Evolutionary conservation across 2,888 invertebrate genomes (phyloP).

Genomic region (Limenitis camilla): DNA sequence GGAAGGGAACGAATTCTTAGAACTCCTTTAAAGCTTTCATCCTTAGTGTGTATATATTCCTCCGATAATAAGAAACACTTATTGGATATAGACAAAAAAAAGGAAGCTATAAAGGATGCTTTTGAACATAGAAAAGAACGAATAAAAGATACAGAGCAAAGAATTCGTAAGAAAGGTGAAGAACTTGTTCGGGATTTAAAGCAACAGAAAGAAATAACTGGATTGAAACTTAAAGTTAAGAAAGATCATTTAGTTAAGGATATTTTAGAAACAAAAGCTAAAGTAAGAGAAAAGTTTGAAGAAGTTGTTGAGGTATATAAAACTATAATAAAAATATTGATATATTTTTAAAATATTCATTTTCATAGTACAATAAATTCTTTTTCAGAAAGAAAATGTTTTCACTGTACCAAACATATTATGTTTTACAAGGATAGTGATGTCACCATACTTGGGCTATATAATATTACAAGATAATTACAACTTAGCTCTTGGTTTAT

Average conservation of each 20-base stretch:
- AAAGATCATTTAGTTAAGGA: slow-evolving; percentile 80
- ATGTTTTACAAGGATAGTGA: slow-evolving; percentile 87
- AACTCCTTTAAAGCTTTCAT: slow-evolving; percentile 33
- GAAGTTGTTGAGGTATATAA: slow-evolving; percentile 80
- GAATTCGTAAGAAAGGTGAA: slow-evolving; percentile 58
- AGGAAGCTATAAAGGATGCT: slow-evolving; percentile 70
- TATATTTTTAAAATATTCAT: not conserved
- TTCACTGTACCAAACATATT: slow-evolving; percentile 95
- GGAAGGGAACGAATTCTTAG: slow-evolving; percentile 31
- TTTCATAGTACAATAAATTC: slow-evolving; percentile 2
- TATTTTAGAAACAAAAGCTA: slow-evolving; percentile 80
- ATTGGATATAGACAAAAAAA: slow-evolving; percentile 59
- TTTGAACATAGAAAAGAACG: slow-evolving; percentile 77
- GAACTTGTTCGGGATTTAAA: slow-evolving; percentile 62
- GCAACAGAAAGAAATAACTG: slow-evolving; percentile 60
- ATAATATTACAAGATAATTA: slow-evolving; percentile 89
- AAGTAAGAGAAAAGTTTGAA: slow-evolving; percentile 82
- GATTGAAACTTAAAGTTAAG: slow-evolving; percentile 67
- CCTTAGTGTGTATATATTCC: slow-evolving; percentile 45
- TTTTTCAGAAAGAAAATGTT: slow-evolving; percentile 85
- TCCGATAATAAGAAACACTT: slow-evolving; percentile 58
- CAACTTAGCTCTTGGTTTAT: slow-evolving; percentile 84
- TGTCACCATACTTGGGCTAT: slow-evolving; percentile 92
- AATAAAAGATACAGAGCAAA: slow-evolving; percentile 74
- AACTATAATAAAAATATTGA: not conserved